Evolutionary conservation across 2,113 vertebrate genomes (phyloP), one percentile per base, ranked within the genome.

Genomic region (Larimichthys crocea): DNA sequence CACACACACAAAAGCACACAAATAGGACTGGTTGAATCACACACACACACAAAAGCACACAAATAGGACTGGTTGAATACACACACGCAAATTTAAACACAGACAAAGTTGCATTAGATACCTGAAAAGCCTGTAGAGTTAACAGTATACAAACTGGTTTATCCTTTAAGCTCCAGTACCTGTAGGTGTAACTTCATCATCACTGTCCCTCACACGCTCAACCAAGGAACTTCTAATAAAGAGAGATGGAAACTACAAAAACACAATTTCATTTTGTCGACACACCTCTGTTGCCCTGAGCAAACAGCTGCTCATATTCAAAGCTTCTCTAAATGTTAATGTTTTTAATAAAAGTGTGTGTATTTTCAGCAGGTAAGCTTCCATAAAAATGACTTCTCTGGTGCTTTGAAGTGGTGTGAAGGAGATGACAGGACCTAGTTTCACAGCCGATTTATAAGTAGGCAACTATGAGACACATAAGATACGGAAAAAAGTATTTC

Each of bases 81-180:
- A 67, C 53, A 61, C 53, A 61, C 44, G 35, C 31, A 63, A 29
- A 74, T 57, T 74, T 65, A 49, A 83, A 88, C 74, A 81, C n/a
- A 63, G 11, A 76, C 57, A 79, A 49, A 76, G 49, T 22, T 42
- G 52, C 14, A 19, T 24, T 31, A 24, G 64, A 60, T 19, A 74
- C 29, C 66, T 48, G 22, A 59, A 72, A 69, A 31, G 31, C 63
- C 20, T 53, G 48, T 16, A 8, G 20, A 79, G 35, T 49, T 22
- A 12, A 24, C 14, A 56, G 19, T 10, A 20, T 0, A 1, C 59
- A 40, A 26, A 9, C 2, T 61, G 40, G 11, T 74, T 64, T 42
- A 65, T 59, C 61, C 40, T 53, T 82, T 73, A 79, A 73, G 62
- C 9, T 82, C 53, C 35, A 53, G n/a, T 49, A 11, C 71, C 22